These are phyloP conservation scores for Tetragonula clypearis DNA, from an alignment of 1,140 invertebrate genomes.

Conservation along the genomic window DNA sequence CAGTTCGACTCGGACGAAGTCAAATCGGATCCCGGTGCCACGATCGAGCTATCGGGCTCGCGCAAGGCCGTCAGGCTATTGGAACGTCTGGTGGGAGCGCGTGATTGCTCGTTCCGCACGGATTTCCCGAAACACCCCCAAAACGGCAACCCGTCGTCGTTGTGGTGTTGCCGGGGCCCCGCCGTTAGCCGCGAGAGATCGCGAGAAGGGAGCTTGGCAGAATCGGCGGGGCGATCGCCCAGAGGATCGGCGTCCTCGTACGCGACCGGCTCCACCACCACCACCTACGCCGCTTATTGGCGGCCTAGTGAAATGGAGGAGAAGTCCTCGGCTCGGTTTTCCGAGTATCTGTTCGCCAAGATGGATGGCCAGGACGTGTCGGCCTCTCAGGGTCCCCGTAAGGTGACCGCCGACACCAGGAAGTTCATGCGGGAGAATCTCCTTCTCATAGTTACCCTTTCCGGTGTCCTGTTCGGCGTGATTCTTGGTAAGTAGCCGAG, in stretches of 20 bases:
- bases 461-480: slow-evolving; percentile 89
- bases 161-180: slow-evolving; percentile 80
- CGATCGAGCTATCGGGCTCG: slow-evolving; percentile 75
- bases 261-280: slow-evolving; percentile 55
- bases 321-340: slow-evolving; percentile 83
- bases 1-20: not conserved
- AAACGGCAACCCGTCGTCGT: slow-evolving; percentile 82
- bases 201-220: slow-evolving; percentile 76
- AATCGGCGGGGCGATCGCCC: slow-evolving; percentile 62
- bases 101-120: slow-evolving; percentile 78
- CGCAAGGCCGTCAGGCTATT: slow-evolving; percentile 75
- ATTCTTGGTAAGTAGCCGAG: slow-evolving; percentile 84
- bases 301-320: slow-evolving; percentile 79
- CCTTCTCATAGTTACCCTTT: slow-evolving; percentile 89
- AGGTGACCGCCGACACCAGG: slow-evolving; percentile 84
- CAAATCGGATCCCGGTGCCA: slow-evolving; percentile 68
- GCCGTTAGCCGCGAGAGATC: slow-evolving; percentile 80
- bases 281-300: slow-evolving; percentile 64
- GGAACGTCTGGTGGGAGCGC: slow-evolving; percentile 75
- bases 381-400: slow-evolving; percentile 84
- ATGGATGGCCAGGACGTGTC: slow-evolving; percentile 85
- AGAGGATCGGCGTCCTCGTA: slow-evolving; percentile 62
- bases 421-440: slow-evolving; percentile 89
- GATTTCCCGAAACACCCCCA: slow-evolving; percentile 80
- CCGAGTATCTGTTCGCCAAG: slow-evolving; percentile 90